Conservation (phyloP, 2,797 vertebrate genomes). For the Tinamus major region DNA sequence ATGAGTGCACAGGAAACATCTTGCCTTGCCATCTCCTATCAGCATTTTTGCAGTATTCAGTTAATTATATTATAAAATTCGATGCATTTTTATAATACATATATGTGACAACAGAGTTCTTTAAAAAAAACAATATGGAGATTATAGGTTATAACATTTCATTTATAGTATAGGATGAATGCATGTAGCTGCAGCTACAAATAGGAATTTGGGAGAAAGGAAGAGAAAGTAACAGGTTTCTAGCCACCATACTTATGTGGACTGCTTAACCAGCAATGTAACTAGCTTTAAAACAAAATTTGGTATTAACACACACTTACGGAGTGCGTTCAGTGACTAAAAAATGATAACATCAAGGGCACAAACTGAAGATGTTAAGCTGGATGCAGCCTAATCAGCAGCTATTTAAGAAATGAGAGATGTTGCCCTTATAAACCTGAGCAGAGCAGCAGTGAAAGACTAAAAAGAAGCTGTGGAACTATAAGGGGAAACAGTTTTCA, state of each 20-base stretch:
- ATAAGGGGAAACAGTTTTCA: not conserved
- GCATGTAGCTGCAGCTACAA: not conserved
- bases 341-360: not conserved
- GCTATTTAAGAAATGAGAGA: not conserved
- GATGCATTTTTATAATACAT: not conserved
- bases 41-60: not conserved
- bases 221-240: not conserved
- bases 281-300: not conserved
- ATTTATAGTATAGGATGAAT: not conserved
- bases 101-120: not conserved
- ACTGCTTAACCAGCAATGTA: not conserved
- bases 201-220: not conserved
- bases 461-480: not conserved
- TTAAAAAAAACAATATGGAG: not conserved
- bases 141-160: not conserved
- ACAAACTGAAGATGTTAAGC: not conserved
- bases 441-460: not conserved
- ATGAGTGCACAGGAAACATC: slow-evolving; percentile 75
- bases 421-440: not conserved
- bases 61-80: not conserved
- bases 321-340: not conserved
- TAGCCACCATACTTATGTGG: not conserved
- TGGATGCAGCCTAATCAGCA: not conserved
- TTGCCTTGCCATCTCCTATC: slow-evolving; percentile 59
- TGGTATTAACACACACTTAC: not conserved